phyloP scores from a whole-genome alignment of 2,888 invertebrate genomes.

The Desoria tigrina region DNA sequence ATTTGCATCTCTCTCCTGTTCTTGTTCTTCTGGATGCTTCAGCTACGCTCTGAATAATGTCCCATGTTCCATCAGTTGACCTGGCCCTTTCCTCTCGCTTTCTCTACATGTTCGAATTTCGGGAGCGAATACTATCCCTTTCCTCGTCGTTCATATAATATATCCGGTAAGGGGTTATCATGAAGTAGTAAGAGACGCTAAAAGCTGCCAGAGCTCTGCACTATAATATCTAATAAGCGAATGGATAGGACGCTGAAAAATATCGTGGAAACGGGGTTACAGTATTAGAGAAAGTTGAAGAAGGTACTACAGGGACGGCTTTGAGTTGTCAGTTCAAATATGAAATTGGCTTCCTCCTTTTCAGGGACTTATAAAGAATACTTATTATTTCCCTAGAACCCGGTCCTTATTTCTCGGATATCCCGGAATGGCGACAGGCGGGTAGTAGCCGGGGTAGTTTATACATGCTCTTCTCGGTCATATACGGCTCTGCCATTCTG shows the following conservation, averaged over 20 bases:
- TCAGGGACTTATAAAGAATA: neutral
- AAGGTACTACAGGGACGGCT: neutral
- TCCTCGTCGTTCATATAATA: too few species aligned
- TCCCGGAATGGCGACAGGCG: neutral
- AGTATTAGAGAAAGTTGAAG: neutral
- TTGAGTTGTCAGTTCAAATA: conserved; percentile 19
- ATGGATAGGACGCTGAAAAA: neutral
- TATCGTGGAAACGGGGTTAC: neutral
- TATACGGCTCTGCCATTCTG: neutral
- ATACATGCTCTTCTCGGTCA: neutral
- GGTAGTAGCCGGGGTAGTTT: neutral
- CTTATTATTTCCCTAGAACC: conserved; percentile 1
- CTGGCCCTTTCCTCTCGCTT: too few species aligned
- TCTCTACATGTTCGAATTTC: too few species aligned
- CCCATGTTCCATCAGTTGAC: too few species aligned
- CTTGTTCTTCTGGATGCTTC: neutral
- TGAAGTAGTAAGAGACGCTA: too few species aligned
- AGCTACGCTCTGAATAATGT: too few species aligned
- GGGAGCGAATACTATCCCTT: too few species aligned
- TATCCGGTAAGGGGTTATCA: too few species aligned
- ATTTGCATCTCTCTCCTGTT: neutral
- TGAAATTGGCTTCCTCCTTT: conserved; percentile 23
- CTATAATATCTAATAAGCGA: neutral
- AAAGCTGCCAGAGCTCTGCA: too few species aligned
- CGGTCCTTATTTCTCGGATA: neutral